Conservation (phyloP, 2,797 vertebrate genomes). For the Rhinoraja longicauda region DNA sequence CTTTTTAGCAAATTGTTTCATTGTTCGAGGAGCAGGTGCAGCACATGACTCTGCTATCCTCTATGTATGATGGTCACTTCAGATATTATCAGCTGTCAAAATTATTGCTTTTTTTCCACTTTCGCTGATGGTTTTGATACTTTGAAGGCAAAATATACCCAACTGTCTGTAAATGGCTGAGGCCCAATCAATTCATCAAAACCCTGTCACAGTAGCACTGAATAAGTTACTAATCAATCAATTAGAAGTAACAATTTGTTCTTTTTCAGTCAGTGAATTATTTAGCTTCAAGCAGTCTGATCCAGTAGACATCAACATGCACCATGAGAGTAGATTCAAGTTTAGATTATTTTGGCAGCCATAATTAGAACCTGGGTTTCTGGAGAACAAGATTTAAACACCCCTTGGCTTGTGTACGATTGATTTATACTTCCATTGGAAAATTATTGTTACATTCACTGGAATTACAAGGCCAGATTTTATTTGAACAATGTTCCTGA, state of each 20-base stretch:
- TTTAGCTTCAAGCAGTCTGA: not conserved
- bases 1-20: too few relatives aligned
- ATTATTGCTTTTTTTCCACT: not conserved
- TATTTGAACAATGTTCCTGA: not conserved
- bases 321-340: not conserved
- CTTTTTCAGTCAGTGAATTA: not conserved
- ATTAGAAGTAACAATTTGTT: not conserved
- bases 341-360: not conserved
- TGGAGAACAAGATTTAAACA: not conserved
- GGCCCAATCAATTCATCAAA: not conserved
- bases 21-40: too few relatives aligned
- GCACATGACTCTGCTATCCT: too few relatives aligned
- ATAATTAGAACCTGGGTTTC: not conserved
- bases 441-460: not conserved
- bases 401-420: not conserved
- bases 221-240: not conserved
- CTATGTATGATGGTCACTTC: too few relatives aligned
- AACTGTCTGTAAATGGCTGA: not conserved
- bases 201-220: not conserved
- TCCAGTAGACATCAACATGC: not conserved
- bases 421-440: not conserved
- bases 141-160: not conserved
- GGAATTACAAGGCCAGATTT: not conserved
- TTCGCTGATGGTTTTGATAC: not conserved
- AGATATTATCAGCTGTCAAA: not conserved